These are phyloP conservation scores for Rotaria macrura DNA, from an alignment of 2,888 invertebrate species.

Conservation along the genomic window DNA sequence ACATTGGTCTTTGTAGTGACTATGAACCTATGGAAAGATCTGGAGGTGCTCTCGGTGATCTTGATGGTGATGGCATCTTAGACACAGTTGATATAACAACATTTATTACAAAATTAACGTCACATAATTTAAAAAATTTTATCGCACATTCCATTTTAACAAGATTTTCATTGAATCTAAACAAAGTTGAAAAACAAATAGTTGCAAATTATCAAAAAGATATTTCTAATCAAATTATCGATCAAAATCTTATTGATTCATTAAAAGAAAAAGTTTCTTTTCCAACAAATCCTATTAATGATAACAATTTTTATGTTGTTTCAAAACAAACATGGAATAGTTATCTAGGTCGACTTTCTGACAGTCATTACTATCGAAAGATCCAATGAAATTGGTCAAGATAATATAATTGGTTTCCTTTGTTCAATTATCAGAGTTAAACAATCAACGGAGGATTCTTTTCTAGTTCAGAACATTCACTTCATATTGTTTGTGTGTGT, in stretches of 20 bases:
- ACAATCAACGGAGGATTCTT: too few relatives aligned
- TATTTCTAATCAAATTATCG: neutral
- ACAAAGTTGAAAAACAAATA: neutral
- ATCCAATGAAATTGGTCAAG: neutral
- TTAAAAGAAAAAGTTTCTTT: neutral
- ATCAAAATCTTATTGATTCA: neutral
- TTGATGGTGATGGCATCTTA: slow-evolving; percentile 14
- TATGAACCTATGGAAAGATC: slow-evolving; percentile 23
- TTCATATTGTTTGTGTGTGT: too few relatives aligned
- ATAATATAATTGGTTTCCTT: too few relatives aligned
- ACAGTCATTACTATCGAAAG: slow-evolving; percentile 25
- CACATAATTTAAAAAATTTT: neutral
- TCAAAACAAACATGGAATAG: slow-evolving; percentile 25
- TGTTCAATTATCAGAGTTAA: too few relatives aligned
- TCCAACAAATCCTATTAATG: neutral
- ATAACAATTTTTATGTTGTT: neutral
- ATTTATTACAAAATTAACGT: neutral
- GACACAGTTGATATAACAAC: slow-evolving; percentile 20
- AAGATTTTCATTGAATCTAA: neutral
- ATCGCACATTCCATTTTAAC: neutral
- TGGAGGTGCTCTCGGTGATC: slow-evolving; percentile 22
- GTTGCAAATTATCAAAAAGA: neutral
- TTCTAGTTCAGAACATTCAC: too few relatives aligned
- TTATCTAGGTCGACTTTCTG: slow-evolving; percentile 21
- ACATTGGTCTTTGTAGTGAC: neutral